phyloP scores from a whole-genome alignment of 2,113 vertebrate genomes.

The Tachysurus vachellii region DNA sequence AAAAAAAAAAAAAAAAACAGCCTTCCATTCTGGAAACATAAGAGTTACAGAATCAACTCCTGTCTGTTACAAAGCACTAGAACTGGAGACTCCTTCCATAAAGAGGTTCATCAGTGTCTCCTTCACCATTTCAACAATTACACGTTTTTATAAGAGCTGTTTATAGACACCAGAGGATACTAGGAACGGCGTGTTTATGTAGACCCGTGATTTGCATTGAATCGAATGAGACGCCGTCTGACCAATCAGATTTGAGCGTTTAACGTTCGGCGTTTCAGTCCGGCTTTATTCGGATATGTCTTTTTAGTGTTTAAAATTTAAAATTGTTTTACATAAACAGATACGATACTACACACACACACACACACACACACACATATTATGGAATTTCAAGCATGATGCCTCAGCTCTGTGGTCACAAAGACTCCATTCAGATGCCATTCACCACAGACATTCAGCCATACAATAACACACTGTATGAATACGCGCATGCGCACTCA shows the following conservation, averaged over 20 bases:
- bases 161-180: not conserved
- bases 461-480: constrained; percentile 20
- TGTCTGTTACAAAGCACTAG: not conserved
- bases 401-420: not conserved
- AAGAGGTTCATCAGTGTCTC: not conserved
- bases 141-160: too few relatives aligned
- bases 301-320: not conserved
- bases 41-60: not conserved
- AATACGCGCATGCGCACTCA: constrained; percentile 2
- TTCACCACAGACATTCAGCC: constrained; percentile 27
- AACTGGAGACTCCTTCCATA: not conserved
- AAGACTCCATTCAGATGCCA: constrained; percentile 43
- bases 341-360: not conserved
- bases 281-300: not conserved
- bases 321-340: not conserved
- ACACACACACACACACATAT: not conserved
- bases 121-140: not conserved
- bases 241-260: not conserved
- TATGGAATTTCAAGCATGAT: constrained; percentile 23
- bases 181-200: not conserved
- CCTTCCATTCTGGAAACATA: not conserved
- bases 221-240: not conserved
- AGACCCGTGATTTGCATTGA: not conserved
- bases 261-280: not conserved
- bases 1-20: not conserved